These are phyloP conservation scores for Drosophila subquinaria DNA, from an alignment of 2,888 invertebrate genomes.

Conservation along the genomic window DNA sequence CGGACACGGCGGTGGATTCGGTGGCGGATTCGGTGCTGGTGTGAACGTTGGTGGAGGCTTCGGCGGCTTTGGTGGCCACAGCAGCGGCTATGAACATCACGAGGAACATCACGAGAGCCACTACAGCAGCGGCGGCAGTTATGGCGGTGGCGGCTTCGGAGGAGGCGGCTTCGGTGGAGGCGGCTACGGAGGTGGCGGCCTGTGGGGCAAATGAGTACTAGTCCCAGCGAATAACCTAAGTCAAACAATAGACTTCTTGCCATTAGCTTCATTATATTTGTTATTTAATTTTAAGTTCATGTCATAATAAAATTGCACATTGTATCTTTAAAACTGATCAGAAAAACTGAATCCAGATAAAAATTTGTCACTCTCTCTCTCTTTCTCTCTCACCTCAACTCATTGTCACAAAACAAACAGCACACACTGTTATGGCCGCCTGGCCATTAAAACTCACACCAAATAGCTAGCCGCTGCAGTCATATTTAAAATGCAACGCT, in stretches of 20 bases:
- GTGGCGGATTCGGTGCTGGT: constrained; percentile 44
- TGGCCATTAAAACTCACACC: too few species aligned
- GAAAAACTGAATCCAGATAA: neutral
- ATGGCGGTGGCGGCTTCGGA: constrained; percentile 59
- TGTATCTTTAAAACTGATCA: neutral
- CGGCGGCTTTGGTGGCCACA: constrained; percentile 50
- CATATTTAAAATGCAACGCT: too few species aligned
- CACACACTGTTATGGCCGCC: too few species aligned
- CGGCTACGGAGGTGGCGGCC: constrained; percentile 56
- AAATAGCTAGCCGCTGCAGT: too few species aligned
- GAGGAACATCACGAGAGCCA: constrained; percentile 73
- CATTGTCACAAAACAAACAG: too few species aligned
- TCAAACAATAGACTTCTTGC: constrained; percentile 14
- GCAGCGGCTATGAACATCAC: constrained; percentile 65
- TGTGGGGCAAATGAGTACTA: constrained; percentile 62
- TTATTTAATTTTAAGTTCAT: constrained; percentile 68
- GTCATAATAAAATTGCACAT: constrained; percentile 14
- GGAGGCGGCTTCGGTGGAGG: constrained; percentile 60
- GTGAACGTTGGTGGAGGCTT: constrained; percentile 41
- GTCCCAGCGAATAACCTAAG: neutral
- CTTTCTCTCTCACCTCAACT: too few species aligned
- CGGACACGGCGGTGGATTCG: constrained; percentile 39
- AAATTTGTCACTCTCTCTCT: too few species aligned
- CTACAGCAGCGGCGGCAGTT: constrained; percentile 63
- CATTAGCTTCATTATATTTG: constrained; percentile 46